Evolutionary conservation across 2,113 vertebrate species (phyloP).

Genomic region (Sander lucioperca): DNA sequence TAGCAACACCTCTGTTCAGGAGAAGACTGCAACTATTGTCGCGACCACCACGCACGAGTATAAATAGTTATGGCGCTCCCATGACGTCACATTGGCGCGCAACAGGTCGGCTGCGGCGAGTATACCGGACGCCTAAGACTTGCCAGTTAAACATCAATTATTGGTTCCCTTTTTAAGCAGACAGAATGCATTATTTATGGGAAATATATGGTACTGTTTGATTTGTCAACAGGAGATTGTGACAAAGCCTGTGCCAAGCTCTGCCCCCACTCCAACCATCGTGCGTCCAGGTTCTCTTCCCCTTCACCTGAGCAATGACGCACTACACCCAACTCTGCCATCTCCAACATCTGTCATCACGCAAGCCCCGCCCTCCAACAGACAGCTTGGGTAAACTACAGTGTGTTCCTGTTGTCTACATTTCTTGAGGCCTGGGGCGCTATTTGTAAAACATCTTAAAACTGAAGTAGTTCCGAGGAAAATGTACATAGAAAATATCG

Average conservation of each 20-base stretch:
- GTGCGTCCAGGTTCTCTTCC: constrained; percentile 95
- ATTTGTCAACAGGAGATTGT: constrained; percentile 81
- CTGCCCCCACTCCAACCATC: constrained; percentile 94
- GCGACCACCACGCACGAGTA: too few species aligned
- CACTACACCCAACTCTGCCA: constrained; percentile 92
- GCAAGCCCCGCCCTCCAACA: constrained; percentile 94
- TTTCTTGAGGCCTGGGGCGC: neutral
- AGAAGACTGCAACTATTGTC: too few species aligned
- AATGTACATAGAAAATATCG: neutral
- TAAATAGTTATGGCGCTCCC: too few species aligned
- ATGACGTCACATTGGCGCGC: too few species aligned
- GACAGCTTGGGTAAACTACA: constrained; percentile 90
- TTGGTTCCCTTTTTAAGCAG: neutral
- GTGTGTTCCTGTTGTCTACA: neutral
- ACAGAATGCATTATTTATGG: neutral
- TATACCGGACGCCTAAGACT: neutral
- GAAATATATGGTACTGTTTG: neutral
- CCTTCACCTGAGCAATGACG: constrained; percentile 91
- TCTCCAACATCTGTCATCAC: constrained; percentile 98
- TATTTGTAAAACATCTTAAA: constrained; percentile 8
- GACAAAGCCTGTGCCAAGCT: constrained; percentile 86
- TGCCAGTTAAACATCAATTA: neutral
- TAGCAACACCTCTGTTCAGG: too few species aligned
- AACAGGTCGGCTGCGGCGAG: too few species aligned
- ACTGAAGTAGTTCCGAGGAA: neutral